phyloP scores from a whole-genome alignment of 2,113 vertebrate genomes.

The Alethe diademata region DNA sequence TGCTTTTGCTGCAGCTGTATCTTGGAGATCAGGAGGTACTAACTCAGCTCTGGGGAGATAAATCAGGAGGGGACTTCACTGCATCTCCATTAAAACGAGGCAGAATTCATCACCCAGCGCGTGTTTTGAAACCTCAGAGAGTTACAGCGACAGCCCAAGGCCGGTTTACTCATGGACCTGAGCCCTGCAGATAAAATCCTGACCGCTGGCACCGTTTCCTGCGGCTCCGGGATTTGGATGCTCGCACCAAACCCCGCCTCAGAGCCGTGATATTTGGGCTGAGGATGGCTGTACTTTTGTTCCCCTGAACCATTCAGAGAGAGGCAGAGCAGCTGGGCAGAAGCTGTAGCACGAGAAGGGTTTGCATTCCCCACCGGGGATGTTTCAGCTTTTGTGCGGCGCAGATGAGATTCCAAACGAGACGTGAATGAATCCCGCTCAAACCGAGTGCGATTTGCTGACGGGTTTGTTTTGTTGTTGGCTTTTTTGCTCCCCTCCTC shows the following conservation, averaged over 20 bases:
- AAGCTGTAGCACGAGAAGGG: background rate
- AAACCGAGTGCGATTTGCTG: conserved; percentile 13
- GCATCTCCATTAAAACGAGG: background rate
- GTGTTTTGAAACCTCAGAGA: background rate
- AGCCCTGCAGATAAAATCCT: background rate
- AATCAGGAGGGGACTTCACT: background rate
- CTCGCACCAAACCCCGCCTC: rapidly evolving
- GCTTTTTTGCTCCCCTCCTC: background rate
- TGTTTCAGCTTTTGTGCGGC: conserved; percentile 10
- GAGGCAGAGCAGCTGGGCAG: conserved; percentile 27
- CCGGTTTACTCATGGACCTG: background rate
- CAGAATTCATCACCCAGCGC: conserved; percentile 5
- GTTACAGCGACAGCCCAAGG: conserved; percentile 13
- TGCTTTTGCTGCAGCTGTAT: background rate
- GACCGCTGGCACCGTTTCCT: background rate
- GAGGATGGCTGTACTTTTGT: background rate
- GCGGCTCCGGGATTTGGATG: background rate
- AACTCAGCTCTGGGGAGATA: background rate
- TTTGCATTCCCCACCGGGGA: background rate
- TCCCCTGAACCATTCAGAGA: background rate
- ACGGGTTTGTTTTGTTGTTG: background rate
- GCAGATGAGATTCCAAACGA: conserved; percentile 43
- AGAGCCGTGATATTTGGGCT: background rate
- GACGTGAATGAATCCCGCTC: background rate
- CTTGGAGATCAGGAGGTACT: background rate